Conservation (phyloP, 2,888 invertebrate genomes). For the Heliconius aoede region DNA sequence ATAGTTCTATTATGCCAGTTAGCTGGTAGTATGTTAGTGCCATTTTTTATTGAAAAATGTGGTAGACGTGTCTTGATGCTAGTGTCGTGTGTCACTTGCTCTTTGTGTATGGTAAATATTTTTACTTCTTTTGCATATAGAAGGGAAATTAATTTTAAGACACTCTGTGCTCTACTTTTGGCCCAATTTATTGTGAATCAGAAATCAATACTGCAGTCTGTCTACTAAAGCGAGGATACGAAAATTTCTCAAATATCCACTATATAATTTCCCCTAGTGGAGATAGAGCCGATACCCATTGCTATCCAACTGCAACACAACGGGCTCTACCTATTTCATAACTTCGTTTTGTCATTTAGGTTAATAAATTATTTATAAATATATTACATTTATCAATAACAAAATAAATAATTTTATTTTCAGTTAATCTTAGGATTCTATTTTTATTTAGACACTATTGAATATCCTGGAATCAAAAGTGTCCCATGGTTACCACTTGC, state of each 20-base stretch:
- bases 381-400: neutral
- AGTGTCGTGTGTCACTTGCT: conserved; percentile 39
- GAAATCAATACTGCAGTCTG: no score
- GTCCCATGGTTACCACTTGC: conserved; percentile 60
- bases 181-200: no score
- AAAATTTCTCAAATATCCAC: no score
- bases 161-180: no score
- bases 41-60: conserved; percentile 42
- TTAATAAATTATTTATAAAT: neutral
- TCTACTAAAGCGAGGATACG: no score
- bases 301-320: no score
- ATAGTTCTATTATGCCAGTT: conserved; percentile 42
- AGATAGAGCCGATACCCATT: no score
- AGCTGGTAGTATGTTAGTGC: conserved; percentile 34
- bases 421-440: conserved; percentile 54
- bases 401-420: conserved; percentile 27
- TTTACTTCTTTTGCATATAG: neutral
- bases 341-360: no score
- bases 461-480: conserved; percentile 40
- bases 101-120: conserved; percentile 41
- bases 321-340: no score
- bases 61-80: conserved; percentile 39
- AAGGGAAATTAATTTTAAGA: no score
- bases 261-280: no score
- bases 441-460: conserved; percentile 54